Conservation (phyloP, 2,888 invertebrate species). For the Cantharis nigra region DNA sequence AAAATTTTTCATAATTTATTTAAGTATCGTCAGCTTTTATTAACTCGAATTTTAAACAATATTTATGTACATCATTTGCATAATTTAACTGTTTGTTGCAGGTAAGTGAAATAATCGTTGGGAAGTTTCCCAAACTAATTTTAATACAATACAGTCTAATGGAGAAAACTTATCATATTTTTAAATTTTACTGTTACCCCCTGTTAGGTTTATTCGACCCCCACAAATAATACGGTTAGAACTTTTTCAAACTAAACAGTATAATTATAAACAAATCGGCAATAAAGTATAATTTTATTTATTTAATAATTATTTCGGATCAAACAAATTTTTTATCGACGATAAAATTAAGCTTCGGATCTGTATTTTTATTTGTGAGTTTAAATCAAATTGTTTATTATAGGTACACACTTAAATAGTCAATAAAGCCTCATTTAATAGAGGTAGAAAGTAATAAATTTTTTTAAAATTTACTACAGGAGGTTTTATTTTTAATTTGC, state of each 20-base stretch:
- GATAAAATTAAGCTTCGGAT: not conserved
- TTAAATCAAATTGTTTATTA: not conserved
- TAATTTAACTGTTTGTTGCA: not conserved
- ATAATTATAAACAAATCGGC: too few species aligned
- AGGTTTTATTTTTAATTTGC: not conserved
- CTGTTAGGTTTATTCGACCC: not conserved
- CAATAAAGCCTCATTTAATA: not conserved
- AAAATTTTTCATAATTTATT: not conserved
- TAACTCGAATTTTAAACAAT: not conserved
- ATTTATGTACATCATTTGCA: not conserved
- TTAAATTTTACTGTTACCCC: not conserved
- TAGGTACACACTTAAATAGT: not conserved
- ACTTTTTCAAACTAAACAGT: too few species aligned
- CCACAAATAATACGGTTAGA: not conserved
- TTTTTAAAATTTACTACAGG: not conserved
- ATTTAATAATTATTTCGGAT: not conserved
- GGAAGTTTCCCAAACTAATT: not conserved
- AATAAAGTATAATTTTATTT: not conserved
- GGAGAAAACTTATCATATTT: not conserved
- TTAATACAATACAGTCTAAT: not conserved
- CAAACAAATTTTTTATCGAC: not conserved
- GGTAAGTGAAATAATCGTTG: not conserved
- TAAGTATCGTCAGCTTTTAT: not conserved
- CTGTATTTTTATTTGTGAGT: not conserved
- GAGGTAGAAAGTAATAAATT: not conserved